Percentiles rank a stretch among this genome's conserved stretches.
These are phyloP conservation scores for Anoplolepis gracilipes DNA, from an alignment of 1,140 invertebrate genomes.

Conservation along the genomic window DNA sequence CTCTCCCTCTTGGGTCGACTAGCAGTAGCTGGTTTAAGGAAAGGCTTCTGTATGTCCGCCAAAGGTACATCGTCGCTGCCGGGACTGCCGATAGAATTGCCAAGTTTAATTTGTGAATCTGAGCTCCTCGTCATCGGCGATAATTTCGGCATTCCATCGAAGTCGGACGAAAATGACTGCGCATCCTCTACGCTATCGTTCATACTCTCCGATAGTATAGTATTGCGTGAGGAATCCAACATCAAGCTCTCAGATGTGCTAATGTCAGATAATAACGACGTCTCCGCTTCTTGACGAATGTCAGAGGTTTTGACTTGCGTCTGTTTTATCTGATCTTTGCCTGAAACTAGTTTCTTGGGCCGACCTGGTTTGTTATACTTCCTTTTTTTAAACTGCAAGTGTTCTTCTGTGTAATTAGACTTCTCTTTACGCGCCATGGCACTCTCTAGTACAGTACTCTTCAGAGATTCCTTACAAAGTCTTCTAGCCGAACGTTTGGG, in stretches of 20 bases:
- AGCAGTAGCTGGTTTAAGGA: conserved; percentile 79
- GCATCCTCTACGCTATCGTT: conserved; percentile 74
- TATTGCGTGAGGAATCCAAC: conserved; percentile 71
- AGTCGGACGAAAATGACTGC: conserved; percentile 73
- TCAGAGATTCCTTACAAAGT: conserved; percentile 83
- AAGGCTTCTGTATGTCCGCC: conserved; percentile 80
- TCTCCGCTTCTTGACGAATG: conserved; percentile 57
- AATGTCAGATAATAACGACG: conserved; percentile 50
- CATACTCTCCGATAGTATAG: conserved; percentile 30
- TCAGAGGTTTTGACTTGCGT: conserved; percentile 53
- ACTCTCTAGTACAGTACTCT: conserved; percentile 84
- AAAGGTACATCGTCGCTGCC: conserved; percentile 74
- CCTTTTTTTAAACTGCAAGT: conserved; percentile 79
- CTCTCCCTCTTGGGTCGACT: conserved; percentile 77
- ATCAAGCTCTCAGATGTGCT: conserved; percentile 70
- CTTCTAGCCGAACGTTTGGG: conserved; percentile 85
- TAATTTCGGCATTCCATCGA: conserved; percentile 84
- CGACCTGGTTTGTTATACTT: conserved; percentile 82
- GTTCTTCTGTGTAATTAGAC: conserved; percentile 83
- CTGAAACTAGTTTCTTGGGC: conserved; percentile 77
- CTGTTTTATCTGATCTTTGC: conserved; percentile 73
- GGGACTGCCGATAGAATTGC: conserved; percentile 74
- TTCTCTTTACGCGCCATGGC: conserved; percentile 86
- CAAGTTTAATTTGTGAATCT: conserved; percentile 76
- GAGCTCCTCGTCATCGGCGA: conserved; percentile 81